Conservation (phyloP, 2,888 invertebrate genomes). For the Drosophila prostipennis region DNA sequence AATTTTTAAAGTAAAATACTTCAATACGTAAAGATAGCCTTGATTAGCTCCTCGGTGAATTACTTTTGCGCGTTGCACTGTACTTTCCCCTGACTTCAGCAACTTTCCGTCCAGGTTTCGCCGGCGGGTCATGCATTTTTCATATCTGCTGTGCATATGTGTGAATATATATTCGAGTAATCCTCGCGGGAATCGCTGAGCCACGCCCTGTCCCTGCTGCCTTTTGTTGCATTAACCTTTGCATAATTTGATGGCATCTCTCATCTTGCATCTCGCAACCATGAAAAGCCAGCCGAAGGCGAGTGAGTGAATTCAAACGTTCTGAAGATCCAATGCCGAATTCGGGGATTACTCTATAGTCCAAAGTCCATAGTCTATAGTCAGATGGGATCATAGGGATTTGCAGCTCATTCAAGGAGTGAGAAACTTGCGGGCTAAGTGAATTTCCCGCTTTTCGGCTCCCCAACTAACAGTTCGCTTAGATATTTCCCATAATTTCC, state of each 20-base stretch:
- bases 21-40: not conserved
- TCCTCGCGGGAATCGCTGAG: slow-evolving; percentile 5
- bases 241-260: slow-evolving; percentile 61
- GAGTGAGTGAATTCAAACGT: slow-evolving; percentile 11
- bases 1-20: not conserved
- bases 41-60: not conserved
- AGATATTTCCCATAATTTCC: slow-evolving; percentile 42
- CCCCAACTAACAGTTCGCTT: slow-evolving; percentile 9
- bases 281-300: not conserved
- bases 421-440: slow-evolving; percentile 5
- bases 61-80: not conserved
- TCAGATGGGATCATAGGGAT: not conserved
- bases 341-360: not conserved
- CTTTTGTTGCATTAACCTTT: slow-evolving; percentile 53
- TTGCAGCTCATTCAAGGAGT: slow-evolving; percentile 3
- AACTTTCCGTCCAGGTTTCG: not conserved
- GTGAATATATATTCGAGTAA: slow-evolving; percentile 13
- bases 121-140: slow-evolving; percentile 21
- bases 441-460: slow-evolving; percentile 1
- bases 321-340: not conserved
- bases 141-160: slow-evolving; percentile 12
- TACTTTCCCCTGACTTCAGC: not conserved
- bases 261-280: not conserved
- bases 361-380: not conserved
- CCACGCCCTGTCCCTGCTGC: slow-evolving; percentile 1